Evolutionary conservation across 53 echinoderm and acorn worm genomes (phyloP).

Genomic region (Paracentrotus lividus): DNA sequence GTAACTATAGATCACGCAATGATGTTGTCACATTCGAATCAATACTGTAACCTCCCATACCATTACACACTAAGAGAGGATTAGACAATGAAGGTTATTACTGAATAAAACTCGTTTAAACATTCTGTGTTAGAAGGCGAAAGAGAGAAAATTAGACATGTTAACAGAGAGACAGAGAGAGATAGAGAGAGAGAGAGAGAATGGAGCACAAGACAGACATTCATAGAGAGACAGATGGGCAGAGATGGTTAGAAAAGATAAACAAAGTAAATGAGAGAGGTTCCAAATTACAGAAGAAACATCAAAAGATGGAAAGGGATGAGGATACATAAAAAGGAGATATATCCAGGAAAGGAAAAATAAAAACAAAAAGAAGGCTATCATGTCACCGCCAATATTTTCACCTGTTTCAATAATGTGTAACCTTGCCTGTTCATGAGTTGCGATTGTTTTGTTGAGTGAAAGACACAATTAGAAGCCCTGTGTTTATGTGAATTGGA

Average conservation of each 20-base stretch:
- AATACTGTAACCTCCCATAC: constrained; percentile 4
- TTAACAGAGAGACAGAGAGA: too few relatives aligned
- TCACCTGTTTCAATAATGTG: too few relatives aligned
- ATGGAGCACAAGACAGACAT: background rate
- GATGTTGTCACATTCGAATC: background rate
- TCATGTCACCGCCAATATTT: too few relatives aligned
- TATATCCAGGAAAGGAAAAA: too few relatives aligned
- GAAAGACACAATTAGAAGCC: too few relatives aligned
- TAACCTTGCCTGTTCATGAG: too few relatives aligned
- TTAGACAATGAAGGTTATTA: constrained; percentile 14
- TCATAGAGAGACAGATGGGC: background rate
- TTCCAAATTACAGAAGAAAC: too few relatives aligned
- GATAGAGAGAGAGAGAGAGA: background rate
- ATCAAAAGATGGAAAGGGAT: background rate
- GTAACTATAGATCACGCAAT: background rate
- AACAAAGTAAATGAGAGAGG: too few relatives aligned
- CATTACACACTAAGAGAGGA: background rate
- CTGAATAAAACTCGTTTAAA: background rate
- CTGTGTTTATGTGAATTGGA: too few relatives aligned
- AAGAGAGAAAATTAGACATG: background rate
- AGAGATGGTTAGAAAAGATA: background rate
- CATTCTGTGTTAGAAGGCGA: background rate
- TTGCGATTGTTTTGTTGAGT: too few relatives aligned
- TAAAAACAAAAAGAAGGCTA: background rate
- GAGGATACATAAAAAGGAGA: background rate